These are phyloP conservation scores for Dinomys branickii DNA, from an alignment of 2,113 vertebrate genomes.

Conservation along the genomic window DNA sequence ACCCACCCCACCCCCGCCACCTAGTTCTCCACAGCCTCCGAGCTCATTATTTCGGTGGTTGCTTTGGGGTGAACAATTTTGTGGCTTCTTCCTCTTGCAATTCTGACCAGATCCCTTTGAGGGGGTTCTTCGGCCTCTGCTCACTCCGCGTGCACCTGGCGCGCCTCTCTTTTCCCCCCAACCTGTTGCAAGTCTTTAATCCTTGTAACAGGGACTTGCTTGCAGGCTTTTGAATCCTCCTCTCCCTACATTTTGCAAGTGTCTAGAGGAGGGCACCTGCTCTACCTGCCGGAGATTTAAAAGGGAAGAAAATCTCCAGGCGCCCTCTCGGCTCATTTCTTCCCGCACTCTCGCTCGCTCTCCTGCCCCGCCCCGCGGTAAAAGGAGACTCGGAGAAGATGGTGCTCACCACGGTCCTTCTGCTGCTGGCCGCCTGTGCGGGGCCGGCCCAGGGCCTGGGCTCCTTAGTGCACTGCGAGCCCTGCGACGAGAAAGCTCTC, in stretches of 20 bases:
- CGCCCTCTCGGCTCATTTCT: constrained; percentile 26
- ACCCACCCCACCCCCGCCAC: background rate
- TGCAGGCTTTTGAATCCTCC: constrained; percentile 17
- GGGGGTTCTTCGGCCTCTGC: background rate
- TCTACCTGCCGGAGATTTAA: constrained; percentile 63
- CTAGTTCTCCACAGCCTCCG: constrained; percentile 39
- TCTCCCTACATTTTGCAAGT: constrained; percentile 59
- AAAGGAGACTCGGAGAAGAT: constrained; percentile 71
- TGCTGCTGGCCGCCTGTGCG: constrained; percentile 90
- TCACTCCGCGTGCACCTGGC: constrained; percentile 68
- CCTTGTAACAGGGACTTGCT: constrained; percentile 47
- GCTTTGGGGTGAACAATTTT: constrained; percentile 49
- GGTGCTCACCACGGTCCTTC: constrained; percentile 90
- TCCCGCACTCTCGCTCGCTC: constrained; percentile 65
- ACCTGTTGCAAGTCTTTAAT: constrained; percentile 79
- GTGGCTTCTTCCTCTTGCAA: background rate
- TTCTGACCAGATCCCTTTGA: background rate
- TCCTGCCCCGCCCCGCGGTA: constrained; percentile 77
- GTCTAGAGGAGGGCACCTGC: constrained; percentile 63
- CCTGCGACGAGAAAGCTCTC: constrained; percentile 96
- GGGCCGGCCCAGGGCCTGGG: constrained; percentile 91
- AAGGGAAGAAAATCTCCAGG: constrained; percentile 1
- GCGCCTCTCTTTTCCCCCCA: constrained; percentile 19
- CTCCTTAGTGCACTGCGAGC: constrained; percentile 97
- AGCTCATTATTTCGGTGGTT: constrained; percentile 58